Evolutionary conservation across 1,140 invertebrate genomes (phyloP), one percentile per base, ranked within the genome.

Genomic region (Odontomachus brunneus): DNA sequence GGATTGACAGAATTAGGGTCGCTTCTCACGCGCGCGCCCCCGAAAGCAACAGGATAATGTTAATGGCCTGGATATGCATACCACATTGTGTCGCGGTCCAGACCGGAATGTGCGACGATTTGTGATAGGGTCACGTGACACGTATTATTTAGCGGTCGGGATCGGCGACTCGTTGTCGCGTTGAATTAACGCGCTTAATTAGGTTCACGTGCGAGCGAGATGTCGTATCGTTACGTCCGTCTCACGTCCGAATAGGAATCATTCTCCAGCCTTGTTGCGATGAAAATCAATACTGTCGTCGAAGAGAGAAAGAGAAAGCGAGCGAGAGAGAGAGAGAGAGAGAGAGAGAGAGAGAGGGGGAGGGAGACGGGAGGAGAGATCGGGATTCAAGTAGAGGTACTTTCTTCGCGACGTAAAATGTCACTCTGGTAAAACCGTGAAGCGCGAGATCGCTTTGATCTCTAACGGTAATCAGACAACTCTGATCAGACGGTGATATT

Each of bases 1-100:
- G 84, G 80, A 84, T 84, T 62, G 81, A 84, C 88, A 63, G 87
- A 89, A 88, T 86, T 86, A 84, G 84, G 84, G 65, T 85, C 84
- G 86, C 86, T 72, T 87, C 87, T 88, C 87, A 78, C 87, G 82
- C 83, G 82, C 53, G 82, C 83, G 80, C 53, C 74, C 62, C 51
- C 44, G 33, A 38, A 72, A 88, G 87, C 86, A 85, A 88, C 84
- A 81, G 80, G 84, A 88, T 74, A 78, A 83, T 69, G 83, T 83
- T 88, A 80, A 86, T 81, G 82, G 83, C 24, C 55, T 51, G 67
- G 53, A 84, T 69, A 83, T 53, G 55, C 67, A 67, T 19, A 67
- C 48, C 73, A 63, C 66, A 84, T 83, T 85, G 84, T 85, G 60
- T 66, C 51, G 29, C 84, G 26, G 19, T 33, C 44, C 82, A 33